Evolutionary conservation across 2,113 vertebrate species (phyloP).

Genomic region (Scopus umbretta): DNA sequence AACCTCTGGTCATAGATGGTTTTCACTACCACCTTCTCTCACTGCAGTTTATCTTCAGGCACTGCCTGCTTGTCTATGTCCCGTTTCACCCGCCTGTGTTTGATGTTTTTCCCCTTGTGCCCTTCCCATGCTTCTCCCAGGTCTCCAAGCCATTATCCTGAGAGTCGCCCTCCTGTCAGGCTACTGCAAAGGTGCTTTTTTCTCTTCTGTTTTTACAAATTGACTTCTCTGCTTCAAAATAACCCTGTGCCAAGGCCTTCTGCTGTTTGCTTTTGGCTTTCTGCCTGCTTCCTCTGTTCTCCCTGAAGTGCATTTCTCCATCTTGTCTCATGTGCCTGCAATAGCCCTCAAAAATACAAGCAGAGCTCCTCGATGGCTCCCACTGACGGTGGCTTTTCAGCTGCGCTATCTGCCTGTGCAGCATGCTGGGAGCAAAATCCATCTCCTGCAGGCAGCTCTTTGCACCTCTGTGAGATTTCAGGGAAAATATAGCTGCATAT

Average conservation of each 20-base stretch:
- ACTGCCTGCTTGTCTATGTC: not conserved
- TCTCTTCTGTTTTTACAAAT: not conserved
- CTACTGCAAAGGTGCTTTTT: not conserved
- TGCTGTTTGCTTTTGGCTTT: not conserved
- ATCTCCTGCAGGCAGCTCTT: not conserved
- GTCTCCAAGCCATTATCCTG: not conserved
- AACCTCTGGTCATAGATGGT: not conserved
- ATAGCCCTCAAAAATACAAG: not conserved
- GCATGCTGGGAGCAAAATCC: not conserved
- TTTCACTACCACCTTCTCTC: not conserved
- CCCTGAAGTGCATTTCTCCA: not conserved
- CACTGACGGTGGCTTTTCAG: not conserved
- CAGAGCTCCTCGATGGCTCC: not conserved
- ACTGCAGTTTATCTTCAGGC: not conserved
- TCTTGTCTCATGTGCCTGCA: not conserved
- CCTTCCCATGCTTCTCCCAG: not conserved
- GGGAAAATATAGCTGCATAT: not conserved
- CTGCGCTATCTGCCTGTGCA: not conserved
- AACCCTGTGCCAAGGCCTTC: not conserved
- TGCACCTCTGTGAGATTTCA: constrained; percentile 3
- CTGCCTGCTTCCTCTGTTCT: not conserved
- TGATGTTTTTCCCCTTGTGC: accelerated
- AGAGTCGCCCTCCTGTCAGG: not conserved
- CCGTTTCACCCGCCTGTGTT: not conserved
- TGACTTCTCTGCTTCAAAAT: not conserved